A percentile compares a stretch with the other conserved stretches of the same genome.
These are phyloP conservation scores for Eulemur mongoz DNA, from an alignment of 2,797 vertebrate genomes.

Conservation along the genomic window DNA sequence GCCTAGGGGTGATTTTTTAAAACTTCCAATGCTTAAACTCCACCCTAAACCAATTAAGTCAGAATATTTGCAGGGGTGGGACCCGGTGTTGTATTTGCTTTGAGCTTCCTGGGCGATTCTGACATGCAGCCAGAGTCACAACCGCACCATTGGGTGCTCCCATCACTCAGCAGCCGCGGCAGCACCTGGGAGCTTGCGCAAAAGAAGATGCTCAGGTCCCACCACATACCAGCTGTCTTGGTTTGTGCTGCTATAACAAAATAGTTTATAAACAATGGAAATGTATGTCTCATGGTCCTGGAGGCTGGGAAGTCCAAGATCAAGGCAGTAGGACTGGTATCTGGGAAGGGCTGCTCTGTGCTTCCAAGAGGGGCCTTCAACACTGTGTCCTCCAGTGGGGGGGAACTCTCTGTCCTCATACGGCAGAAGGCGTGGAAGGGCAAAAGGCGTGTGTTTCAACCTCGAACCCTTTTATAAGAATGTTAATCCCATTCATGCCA, in stretches of 20 bases:
- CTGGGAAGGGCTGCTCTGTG: not conserved
- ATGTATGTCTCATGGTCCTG: not conserved
- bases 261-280: too few species aligned
- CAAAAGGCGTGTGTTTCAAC: not conserved
- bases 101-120: not conserved
- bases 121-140: not conserved
- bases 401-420: not conserved
- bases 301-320: not conserved
- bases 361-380: not conserved
- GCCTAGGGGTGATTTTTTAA: not conserved
- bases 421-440: too few species aligned
- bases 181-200: not conserved
- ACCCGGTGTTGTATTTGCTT: not conserved
- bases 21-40: not conserved
- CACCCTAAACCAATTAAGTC: not conserved
- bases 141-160: not conserved
- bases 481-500: not conserved
- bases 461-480: not conserved
- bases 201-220: not conserved
- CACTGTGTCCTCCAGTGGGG: not conserved
- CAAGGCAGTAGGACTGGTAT: too few species aligned
- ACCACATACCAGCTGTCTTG: not conserved
- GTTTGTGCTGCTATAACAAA: not conserved
- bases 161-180: not conserved
- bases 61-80: not conserved